Evolutionary conservation across 1,140 invertebrate species (phyloP), one percentile per base, ranked within the genome.

Genomic region (Leptonema lineaticorne): DNA sequence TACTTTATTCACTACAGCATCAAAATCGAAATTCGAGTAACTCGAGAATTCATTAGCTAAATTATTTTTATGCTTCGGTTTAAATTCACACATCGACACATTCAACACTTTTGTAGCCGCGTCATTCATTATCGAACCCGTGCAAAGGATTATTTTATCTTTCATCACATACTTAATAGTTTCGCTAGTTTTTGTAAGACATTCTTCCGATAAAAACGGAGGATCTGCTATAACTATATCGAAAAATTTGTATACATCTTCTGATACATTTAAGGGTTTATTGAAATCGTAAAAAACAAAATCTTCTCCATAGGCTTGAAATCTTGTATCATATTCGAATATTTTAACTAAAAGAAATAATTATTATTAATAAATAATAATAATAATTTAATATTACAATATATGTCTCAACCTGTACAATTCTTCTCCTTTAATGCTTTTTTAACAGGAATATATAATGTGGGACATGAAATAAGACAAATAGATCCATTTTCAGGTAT

Each of bases 121-220:
- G 11, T 90, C 84, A 71, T 87, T 85, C 88, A 96, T 95, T 0
- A 93, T 79, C 59, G 88, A 86, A 41, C 95, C 95, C 73, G 96
- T 97, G 75, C 95, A 97, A 0, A 98, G 79, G 28, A 98, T 85
- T 48, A 97, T 87, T 76, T 95, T 93, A 8, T 87, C 82, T 76
- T 92, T 93, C 0, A 87, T 77, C 46, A 98, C 75, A 73, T 86
- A 87, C 71, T 89, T 89, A 4, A 97, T 87, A 0, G 95, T 95
- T 41, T 86, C 77, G 0, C 92, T 85, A 24, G 88, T 90, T 82
- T 97, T 97, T 1, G 86, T 86, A 16, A 97, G 83, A 82, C 96
- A 98, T 80, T 98, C 95, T 73, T 95, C 90, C 0, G 94, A 92
- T 5, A 98, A 80, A 81, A 97, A 98, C 9, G 96, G 96, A 9